Conservation (phyloP, 2,888 invertebrate species). For the Zhuqinia jingwanae region DNA sequence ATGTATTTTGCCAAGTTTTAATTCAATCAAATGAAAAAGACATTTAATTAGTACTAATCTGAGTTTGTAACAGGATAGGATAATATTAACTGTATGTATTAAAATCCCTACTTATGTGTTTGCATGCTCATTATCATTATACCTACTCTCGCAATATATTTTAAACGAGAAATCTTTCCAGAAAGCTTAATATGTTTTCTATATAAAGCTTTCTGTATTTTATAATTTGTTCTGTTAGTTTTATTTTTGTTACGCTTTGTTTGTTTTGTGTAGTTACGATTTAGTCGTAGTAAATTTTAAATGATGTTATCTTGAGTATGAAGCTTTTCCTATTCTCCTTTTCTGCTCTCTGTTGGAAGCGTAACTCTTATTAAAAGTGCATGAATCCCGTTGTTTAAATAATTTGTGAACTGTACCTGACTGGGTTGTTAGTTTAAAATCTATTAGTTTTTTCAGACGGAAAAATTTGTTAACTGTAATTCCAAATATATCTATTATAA, state of each 20-base stretch:
- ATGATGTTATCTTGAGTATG: background rate
- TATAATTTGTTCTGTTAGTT: background rate
- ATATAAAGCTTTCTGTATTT: background rate
- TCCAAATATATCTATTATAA: background rate
- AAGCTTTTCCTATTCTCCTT: too few species aligned
- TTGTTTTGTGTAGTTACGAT: background rate
- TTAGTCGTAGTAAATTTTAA: too few species aligned
- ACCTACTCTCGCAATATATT: background rate
- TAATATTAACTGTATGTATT: background rate
- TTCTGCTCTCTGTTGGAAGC: background rate
- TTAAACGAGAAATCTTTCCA: background rate
- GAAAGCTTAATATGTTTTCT: background rate
- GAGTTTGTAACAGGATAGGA: background rate
- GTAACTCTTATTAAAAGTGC: background rate
- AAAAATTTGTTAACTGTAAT: background rate
- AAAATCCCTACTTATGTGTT: background rate
- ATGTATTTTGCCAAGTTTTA: background rate
- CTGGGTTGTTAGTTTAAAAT: slow-evolving; percentile 8
- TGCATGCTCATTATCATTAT: too few species aligned
- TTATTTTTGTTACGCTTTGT: background rate
- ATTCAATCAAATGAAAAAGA: too few species aligned
- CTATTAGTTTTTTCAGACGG: background rate
- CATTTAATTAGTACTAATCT: background rate
- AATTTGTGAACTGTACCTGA: background rate
- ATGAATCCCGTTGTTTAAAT: background rate